Base-by-base conservation (phyloP, 2,888 invertebrate species). In the Maniola hyperantus region DNA sequence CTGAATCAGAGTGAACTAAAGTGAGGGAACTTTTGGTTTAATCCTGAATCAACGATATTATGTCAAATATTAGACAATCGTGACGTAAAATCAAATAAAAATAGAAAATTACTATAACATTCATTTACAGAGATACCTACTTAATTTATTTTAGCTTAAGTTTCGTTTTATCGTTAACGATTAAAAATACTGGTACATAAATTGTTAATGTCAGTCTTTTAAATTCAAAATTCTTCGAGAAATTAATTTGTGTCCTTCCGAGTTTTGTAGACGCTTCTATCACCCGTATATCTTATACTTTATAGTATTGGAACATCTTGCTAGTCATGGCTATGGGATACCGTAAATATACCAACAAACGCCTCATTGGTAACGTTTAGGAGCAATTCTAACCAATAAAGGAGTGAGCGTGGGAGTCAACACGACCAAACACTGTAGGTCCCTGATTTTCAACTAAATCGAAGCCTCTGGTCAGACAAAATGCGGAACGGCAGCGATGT, bases 291-390 rank as follows among this genome's bases (percentile, higher is more conserved):
- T 86, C 83, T 78, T 76, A 73, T 71, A 77, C 72, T 88, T 89
- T 89, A 91, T 87, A 82, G 80, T 81, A 81, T 80, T 79, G 75
- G 74, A 79, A 75, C 79, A 72, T 71, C 61, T 76, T 80, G 80
- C 82, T 80, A 80, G 80, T 81, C 84, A 83, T 81, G 84, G 81
- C 77, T 82, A 36, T 76, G 71, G 82, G 73, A 81, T 80, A 82
- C 83, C 87, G 85, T 91, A 91, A 90, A 91, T 90, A 89, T 86
- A 83, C 80, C 86, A 87, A 88, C 85, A 85, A 85, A 85, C 83
- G 86, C 80, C 86, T 89, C 90, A 89, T 89, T 90, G 89, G 88
- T 86, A 91, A 83, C 91, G 87, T 91, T 91, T 92, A 92, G 87
- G 85, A 80, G 85, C 89, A 91, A 92, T 91, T 91, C 84, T 79